phyloP scores from a whole-genome alignment of 2,113 vertebrate species.

The Hemibagrus wyckioides region DNA sequence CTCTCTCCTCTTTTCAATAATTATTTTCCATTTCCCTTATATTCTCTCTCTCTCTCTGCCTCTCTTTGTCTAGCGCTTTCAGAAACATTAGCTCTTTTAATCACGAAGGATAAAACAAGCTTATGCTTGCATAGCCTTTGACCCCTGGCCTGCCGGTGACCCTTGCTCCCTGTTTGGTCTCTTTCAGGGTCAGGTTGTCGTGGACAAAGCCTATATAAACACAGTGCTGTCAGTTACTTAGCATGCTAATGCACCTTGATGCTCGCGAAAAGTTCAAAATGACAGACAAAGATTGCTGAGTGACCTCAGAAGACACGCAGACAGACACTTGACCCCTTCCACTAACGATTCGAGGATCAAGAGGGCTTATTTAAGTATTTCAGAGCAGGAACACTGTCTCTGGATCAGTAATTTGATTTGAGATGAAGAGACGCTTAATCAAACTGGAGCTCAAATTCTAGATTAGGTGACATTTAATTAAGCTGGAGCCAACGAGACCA shows the following conservation, averaged over 20 bases:
- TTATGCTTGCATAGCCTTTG: constrained; percentile 36
- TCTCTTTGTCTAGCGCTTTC: constrained; percentile 39
- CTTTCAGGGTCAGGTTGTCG: constrained; percentile 48
- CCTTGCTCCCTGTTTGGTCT: constrained; percentile 43
- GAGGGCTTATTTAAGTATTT: constrained; percentile 28
- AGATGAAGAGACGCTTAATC: constrained; percentile 48
- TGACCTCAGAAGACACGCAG: constrained; percentile 13
- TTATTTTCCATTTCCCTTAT: constrained; percentile 28
- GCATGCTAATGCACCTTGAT: constrained; percentile 47
- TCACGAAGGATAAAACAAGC: constrained; percentile 48
- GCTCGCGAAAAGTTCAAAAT: constrained; percentile 21
- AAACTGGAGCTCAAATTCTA: constrained; percentile 27
- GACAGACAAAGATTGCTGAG: neutral
- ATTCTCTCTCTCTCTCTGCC: constrained; percentile 20
- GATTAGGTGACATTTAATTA: constrained; percentile 30
- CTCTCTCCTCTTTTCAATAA: neutral
- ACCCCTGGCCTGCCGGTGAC: constrained; percentile 41
- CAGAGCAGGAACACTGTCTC: constrained; percentile 20
- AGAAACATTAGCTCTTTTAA: constrained; percentile 52
- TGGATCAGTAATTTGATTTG: constrained; percentile 34
- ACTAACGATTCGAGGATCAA: constrained; percentile 19
- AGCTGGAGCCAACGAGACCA: neutral
- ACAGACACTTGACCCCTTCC: constrained; percentile 37
- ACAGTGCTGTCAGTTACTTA: constrained; percentile 51
- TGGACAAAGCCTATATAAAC: constrained; percentile 54